phyloP scores from a whole-genome alignment of 2,888 invertebrate species.

The Synanthedon vespiformis region DNA sequence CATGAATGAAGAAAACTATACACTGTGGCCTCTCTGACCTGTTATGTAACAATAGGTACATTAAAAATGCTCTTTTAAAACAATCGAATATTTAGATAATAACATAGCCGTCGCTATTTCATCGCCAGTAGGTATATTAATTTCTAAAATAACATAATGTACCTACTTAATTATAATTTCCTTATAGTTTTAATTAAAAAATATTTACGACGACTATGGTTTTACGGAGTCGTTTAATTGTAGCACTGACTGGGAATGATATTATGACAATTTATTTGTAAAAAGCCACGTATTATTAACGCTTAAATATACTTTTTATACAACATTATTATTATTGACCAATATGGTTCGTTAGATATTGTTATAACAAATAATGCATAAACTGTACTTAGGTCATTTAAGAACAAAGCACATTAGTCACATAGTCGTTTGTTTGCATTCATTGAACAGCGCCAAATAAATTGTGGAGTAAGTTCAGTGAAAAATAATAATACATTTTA shows the following conservation, averaged over 20 bases:
- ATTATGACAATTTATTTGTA: conserved; percentile 21
- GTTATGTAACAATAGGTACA: too few relatives aligned
- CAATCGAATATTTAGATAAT: too few relatives aligned
- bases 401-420: conserved; percentile 60
- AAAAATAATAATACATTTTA: conserved; percentile 39
- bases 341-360: conserved; percentile 36
- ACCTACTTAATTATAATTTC: not conserved
- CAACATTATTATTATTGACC: conserved; percentile 33
- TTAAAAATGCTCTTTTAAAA: too few relatives aligned
- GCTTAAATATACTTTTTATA: conserved; percentile 51
- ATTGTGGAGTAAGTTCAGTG: conserved; percentile 49
- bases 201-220: conserved; percentile 14
- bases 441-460: conserved; percentile 53
- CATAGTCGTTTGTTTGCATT: conserved; percentile 48
- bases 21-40: too few relatives aligned
- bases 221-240: conserved; percentile 18
- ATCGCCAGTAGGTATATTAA: too few relatives aligned
- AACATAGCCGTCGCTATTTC: too few relatives aligned
- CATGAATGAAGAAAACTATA: too few relatives aligned
- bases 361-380: conserved; percentile 36
- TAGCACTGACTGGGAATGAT: conserved; percentile 27
- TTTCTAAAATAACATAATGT: too few relatives aligned
- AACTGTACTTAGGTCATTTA: conserved; percentile 37
- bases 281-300: conserved; percentile 26
- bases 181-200: not conserved